Percentiles rank a stretch among this genome's conserved stretches.
These are phyloP conservation scores for Panonychus citri DNA, from an alignment of 1,140 invertebrate species.

Conservation along the genomic window DNA sequence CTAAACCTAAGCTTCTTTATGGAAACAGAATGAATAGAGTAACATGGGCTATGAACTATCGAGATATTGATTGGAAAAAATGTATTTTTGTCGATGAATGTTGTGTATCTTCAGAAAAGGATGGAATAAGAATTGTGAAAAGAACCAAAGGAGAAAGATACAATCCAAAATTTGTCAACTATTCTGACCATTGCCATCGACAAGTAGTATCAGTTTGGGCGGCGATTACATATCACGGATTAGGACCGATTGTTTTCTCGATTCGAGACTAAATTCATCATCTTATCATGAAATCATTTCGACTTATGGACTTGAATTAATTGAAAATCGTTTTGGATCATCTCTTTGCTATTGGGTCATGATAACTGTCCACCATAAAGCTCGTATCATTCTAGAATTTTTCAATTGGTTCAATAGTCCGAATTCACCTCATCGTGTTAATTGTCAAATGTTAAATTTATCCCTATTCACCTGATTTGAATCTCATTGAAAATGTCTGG, in stretches of 20 bases:
- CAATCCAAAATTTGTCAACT: background rate
- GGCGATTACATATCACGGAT: background rate
- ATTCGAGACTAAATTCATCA: background rate
- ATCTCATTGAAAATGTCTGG: too few species aligned
- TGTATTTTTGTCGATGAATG: background rate
- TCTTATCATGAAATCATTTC: background rate
- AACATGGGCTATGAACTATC: background rate
- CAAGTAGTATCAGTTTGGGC: background rate
- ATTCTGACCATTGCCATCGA: background rate
- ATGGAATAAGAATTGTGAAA: background rate
- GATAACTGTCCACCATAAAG: background rate
- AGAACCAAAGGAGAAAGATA: background rate
- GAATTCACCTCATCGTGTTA: background rate
- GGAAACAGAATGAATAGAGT: background rate
- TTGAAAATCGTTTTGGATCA: background rate
- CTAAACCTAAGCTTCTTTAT: background rate
- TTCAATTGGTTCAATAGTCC: background rate
- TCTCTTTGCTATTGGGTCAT: background rate
- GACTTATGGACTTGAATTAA: background rate
- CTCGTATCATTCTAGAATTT: background rate
- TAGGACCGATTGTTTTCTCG: background rate
- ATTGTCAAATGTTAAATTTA: too few species aligned
- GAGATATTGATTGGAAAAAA: background rate
- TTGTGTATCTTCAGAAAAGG: background rate
- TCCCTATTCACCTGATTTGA: too few species aligned